Percentiles rank a stretch among this genome's conserved stretches.
phyloP scores from a whole-genome alignment of 2,888 invertebrate species.

The Hydriomena furcata region DNA sequence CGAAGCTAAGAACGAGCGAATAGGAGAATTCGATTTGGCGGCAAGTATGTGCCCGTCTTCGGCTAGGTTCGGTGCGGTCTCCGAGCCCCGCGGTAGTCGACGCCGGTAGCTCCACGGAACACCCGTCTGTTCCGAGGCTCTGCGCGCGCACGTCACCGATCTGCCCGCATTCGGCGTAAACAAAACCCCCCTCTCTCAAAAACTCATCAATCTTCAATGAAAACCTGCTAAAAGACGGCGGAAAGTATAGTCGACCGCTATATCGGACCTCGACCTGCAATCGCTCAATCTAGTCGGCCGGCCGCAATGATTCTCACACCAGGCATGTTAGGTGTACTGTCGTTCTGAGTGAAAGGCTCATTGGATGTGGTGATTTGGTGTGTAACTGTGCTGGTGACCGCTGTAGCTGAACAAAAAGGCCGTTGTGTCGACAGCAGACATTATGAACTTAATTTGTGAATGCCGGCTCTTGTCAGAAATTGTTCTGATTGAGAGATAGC shows the following conservation, averaged over 20 bases:
- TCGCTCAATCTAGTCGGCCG: conserved; percentile 61
- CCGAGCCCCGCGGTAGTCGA: conserved; percentile 48
- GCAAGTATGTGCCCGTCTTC: conserved; percentile 49
- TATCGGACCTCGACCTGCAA: conserved; percentile 24
- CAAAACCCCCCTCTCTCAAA: conserved; percentile 62
- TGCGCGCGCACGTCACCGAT: conserved; percentile 34
- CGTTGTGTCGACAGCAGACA: conserved; percentile 42
- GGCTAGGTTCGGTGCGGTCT: conserved; percentile 54
- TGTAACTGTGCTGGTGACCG: conserved; percentile 59
- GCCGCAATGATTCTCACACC: conserved; percentile 63
- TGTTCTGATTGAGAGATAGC: conserved; percentile 31
- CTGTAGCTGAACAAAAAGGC: conserved; percentile 50
- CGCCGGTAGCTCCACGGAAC: conserved; percentile 50
- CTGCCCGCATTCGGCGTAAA: conserved; percentile 58
- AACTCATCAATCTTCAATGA: conserved; percentile 58
- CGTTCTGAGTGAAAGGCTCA: conserved; percentile 72
- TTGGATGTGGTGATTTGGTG: conserved; percentile 54
- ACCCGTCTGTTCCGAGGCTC: conserved; percentile 38
- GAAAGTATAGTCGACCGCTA: conserved; percentile 21
- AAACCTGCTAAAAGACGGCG: conserved; percentile 42
- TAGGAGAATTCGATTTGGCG: conserved; percentile 56
- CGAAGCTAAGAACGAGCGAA: conserved; percentile 47
- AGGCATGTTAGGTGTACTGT: conserved; percentile 58
- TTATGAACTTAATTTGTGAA: conserved; percentile 45
- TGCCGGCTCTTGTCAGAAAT: conserved; percentile 36